Conservation (phyloP, 2,113 vertebrate genomes). For the Gymnobelideus leadbeateri region DNA sequence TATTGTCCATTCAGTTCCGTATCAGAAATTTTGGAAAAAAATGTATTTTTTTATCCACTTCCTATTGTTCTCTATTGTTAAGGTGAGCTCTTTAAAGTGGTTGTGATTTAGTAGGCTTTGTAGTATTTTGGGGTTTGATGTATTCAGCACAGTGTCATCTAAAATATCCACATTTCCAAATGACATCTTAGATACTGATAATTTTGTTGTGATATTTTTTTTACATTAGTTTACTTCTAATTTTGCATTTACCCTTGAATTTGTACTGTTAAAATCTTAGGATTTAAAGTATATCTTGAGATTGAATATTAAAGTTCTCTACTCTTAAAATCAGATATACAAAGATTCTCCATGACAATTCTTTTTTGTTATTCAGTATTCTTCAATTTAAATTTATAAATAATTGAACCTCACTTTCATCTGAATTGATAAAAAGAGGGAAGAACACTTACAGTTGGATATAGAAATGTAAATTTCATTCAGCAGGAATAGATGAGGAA, state of each 20-base stretch:
- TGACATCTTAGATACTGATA: slow-evolving; percentile 37
- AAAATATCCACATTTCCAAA: slow-evolving; percentile 19
- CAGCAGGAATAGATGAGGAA: no score
- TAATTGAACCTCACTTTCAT: background rate
- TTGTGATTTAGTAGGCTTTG: background rate
- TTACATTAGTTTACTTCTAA: slow-evolving; percentile 10
- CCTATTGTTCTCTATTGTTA: background rate
- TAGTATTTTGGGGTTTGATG: background rate
- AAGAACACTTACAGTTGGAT: no score
- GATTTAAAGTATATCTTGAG: slow-evolving; percentile 17
- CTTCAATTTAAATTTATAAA: background rate
- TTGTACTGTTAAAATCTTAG: slow-evolving; percentile 11
- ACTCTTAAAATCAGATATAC: slow-evolving; percentile 9
- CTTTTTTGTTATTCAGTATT: slow-evolving; percentile 40
- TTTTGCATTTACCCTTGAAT: slow-evolving; percentile 34
- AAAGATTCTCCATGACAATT: slow-evolving; percentile 16
- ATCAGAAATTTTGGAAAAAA: background rate
- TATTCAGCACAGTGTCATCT: background rate
- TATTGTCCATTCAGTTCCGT: background rate
- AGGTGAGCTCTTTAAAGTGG: background rate
- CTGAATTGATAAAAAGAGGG: no score
- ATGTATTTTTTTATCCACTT: background rate
- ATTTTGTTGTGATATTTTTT: slow-evolving; percentile 48
- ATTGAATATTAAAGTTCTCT: slow-evolving; percentile 26
- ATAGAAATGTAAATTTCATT: no score